Evolutionary conservation across 2,797 vertebrate genomes (phyloP).

Genomic region (Crypturellus tataupa): DNA sequence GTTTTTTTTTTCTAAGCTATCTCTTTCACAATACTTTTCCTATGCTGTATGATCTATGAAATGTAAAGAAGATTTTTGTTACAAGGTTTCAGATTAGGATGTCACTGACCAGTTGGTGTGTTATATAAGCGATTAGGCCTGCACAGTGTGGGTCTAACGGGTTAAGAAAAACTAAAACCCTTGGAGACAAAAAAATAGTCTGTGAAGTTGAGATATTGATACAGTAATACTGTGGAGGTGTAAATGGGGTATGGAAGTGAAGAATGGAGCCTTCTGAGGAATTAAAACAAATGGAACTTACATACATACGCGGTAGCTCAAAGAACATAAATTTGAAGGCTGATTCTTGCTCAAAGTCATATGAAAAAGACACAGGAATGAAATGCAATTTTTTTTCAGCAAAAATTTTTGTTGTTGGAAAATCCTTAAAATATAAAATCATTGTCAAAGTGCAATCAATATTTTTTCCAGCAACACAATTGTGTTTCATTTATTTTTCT

Average conservation of each 20-base stretch:
- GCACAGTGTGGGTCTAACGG: background rate
- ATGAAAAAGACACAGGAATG: slow-evolving; percentile 17
- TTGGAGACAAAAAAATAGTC: background rate
- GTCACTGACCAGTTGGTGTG: background rate
- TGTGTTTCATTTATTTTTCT: background rate
- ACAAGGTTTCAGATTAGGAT: background rate
- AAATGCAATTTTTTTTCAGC: slow-evolving; percentile 21
- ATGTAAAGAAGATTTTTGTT: background rate
- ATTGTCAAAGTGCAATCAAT: background rate
- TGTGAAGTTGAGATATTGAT: background rate
- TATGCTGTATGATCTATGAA: background rate
- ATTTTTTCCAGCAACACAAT: background rate
- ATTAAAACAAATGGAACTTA: background rate
- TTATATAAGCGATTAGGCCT: background rate
- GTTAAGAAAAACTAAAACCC: background rate
- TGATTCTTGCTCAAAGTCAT: background rate
- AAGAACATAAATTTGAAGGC: background rate
- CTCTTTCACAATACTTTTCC: background rate
- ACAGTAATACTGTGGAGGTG: background rate
- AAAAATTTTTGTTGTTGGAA: background rate
- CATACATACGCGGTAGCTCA: background rate
- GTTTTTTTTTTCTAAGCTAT: background rate
- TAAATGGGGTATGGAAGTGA: background rate
- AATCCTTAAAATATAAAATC: background rate
- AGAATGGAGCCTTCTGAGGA: background rate